phyloP scores from a whole-genome alignment of 1,140 invertebrate species.

The Hyles vespertilio region DNA sequence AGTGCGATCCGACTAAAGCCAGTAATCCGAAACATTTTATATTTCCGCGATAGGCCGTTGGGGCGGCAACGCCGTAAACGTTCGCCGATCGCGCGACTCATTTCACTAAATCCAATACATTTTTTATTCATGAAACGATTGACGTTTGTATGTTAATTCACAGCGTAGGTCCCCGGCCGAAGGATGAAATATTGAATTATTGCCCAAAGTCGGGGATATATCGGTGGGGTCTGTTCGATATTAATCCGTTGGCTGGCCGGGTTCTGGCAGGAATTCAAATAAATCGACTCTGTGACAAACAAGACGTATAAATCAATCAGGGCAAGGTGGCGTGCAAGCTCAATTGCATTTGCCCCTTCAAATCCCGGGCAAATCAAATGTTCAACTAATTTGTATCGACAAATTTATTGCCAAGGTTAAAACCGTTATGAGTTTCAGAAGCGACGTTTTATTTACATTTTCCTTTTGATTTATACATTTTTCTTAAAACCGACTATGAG shows the following conservation, averaged over 20 bases:
- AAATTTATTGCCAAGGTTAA: constrained; percentile 68
- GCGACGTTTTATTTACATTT: constrained; percentile 51
- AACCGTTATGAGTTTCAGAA: constrained; percentile 36
- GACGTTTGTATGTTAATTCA: constrained; percentile 75
- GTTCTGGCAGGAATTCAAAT: constrained; percentile 75
- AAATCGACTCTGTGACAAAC: constrained; percentile 75
- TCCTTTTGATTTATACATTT: constrained; percentile 57
- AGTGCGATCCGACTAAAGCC: constrained; percentile 38
- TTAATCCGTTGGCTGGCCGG: constrained; percentile 60
- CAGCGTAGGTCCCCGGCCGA: constrained; percentile 58
- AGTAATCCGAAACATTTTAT: constrained; percentile 54
- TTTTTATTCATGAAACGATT: constrained; percentile 76
- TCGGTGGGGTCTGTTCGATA: constrained; percentile 61
- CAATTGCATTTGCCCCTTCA: constrained; percentile 59
- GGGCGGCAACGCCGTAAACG: constrained; percentile 39
- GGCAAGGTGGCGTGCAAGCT: constrained; percentile 66
- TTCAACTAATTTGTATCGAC: constrained; percentile 66
- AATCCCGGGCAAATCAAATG: constrained; percentile 54
- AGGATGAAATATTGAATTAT: constrained; percentile 75
- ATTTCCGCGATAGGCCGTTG: constrained; percentile 47
- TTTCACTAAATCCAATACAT: constrained; percentile 74
- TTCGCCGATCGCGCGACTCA: constrained; percentile 52
- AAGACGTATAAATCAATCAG: constrained; percentile 77
- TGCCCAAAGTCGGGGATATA: constrained; percentile 67
- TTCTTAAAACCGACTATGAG: constrained; percentile 15